Evolutionary conservation across 1,140 invertebrate species (phyloP), one percentile per base, ranked within the genome.

Genomic region (Drosophila tropicalis): DNA sequence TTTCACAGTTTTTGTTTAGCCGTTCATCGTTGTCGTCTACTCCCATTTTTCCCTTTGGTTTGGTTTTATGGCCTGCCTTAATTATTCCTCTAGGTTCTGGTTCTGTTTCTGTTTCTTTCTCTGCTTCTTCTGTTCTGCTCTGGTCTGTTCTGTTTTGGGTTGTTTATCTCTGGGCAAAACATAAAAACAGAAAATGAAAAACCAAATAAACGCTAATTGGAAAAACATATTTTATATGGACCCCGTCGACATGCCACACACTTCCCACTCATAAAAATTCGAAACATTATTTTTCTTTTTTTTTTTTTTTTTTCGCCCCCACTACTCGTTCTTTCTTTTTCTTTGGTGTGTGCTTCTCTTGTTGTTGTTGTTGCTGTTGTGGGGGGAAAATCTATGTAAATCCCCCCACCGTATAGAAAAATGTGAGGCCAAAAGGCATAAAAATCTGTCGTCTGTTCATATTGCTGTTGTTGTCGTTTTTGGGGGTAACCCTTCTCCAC

Each of bases 201-300:
- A 83, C 83, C 83, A 87, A 87, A 87, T 87, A 87, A 89, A 87
- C 84, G 84, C 83, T 87, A 87, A 87, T 87, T 87, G 83, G 83
- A 89, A 87, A 86, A 87, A 79, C 80, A 87, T 87, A 87, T 89
- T 87, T 87, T 87, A 87, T 83, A 87, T 80, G 80, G 74, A 86
- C 83, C 82, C 63, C 72, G 34, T 55, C 15, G 19, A 47, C 57
- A 32, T 36, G 71, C 62, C 79, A 82, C 82, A 70, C 82, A 87
- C 83, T 86, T 81, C 83, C 76, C 79, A 86, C 84, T 86, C 83
- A 69, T 87, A 86, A 86, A 87, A 87, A 73, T 76, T 79, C 69
- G 76, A 76, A 86, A 87, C 79, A 87, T 79, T 86, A 85, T 85
- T 81, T 66, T 74, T 70, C 62, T 81, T 64, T 61, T 34, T 9